Percentiles rank a stretch among this genome's conserved stretches.
Evolutionary conservation across 2,888 invertebrate species (phyloP).

Genomic region (Ophion slaviceki): DNA sequence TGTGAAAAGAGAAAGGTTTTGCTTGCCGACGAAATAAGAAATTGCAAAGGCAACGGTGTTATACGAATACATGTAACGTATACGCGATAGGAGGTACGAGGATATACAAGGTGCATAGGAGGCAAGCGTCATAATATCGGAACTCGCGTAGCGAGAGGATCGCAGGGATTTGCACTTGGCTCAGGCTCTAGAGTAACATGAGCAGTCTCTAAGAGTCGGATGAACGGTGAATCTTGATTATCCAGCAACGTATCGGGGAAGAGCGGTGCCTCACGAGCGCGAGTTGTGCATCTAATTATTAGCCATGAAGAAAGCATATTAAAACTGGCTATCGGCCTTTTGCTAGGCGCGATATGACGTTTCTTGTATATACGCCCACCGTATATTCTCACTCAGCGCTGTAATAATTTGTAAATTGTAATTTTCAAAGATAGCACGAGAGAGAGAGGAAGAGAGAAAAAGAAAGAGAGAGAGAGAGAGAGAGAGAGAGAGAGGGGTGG

Average conservation of each 20-base stretch:
- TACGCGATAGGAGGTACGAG: constrained; percentile 15
- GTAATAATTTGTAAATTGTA: constrained; percentile 43
- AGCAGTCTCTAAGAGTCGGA: constrained; percentile 50
- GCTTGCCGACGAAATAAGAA: constrained; percentile 25
- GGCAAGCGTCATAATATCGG: constrained; percentile 63
- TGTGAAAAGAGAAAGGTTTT: constrained; percentile 67
- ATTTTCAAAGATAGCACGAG: not conserved
- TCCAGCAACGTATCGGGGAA: constrained; percentile 60
- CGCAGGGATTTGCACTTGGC: constrained; percentile 43
- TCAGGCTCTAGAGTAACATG: constrained; percentile 31
- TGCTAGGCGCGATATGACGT: constrained; percentile 7
- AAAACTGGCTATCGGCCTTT: constrained; percentile 53
- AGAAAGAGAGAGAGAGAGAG: no score
- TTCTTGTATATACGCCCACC: not conserved
- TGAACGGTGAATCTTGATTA: constrained; percentile 71
- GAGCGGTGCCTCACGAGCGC: not conserved
- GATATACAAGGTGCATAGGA: constrained; percentile 50
- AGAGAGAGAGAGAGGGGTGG: not conserved
- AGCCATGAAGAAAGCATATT: constrained; percentile 59
- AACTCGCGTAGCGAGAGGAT: constrained; percentile 41
- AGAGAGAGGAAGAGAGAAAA: not conserved
- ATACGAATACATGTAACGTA: constrained; percentile 24
- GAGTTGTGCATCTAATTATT: constrained; percentile 67
- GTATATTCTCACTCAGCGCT: constrained; percentile 8
- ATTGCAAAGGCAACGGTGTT: constrained; percentile 45